Evolutionary conservation across 2,797 vertebrate species (phyloP).

Genomic region (Lophura swinhoii): DNA sequence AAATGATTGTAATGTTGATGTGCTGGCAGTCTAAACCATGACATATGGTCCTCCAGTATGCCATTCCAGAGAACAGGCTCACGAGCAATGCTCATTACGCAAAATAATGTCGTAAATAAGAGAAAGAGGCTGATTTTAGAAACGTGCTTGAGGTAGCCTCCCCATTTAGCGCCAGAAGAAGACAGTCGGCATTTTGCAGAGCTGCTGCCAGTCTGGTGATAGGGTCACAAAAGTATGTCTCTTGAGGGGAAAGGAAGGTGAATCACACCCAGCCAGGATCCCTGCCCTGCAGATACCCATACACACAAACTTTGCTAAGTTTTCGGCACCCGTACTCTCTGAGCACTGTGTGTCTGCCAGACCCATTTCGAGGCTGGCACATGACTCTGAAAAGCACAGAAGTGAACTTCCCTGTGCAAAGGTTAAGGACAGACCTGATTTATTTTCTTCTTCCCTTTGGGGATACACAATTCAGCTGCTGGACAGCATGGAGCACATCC

Average conservation of each 20-base stretch:
- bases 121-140: conserved; percentile 48
- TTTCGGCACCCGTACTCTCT: rapidly evolving
- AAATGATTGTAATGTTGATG: conserved; percentile 66
- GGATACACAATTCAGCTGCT: not conserved
- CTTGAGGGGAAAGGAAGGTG: conserved; percentile 57
- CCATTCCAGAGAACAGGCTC: conserved; percentile 50
- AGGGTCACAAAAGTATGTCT: conserved; percentile 15
- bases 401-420: not conserved
- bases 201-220: conserved; percentile 14
- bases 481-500: not conserved
- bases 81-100: not conserved
- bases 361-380: rapidly evolving
- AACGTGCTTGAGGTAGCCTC: conserved; percentile 28
- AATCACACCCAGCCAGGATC: conserved; percentile 53
- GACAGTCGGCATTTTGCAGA: not conserved
- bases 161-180: conserved; percentile 22
- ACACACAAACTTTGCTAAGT: not conserved
- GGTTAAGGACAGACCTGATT: not conserved
- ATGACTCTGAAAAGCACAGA: not conserved
- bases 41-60: conserved; percentile 73
- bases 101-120: conserved; percentile 53
- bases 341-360: rapidly evolving
- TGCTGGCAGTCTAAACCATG: conserved; percentile 67
- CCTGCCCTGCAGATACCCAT: not conserved
- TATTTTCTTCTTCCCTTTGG: not conserved